These are phyloP conservation scores for Hirundo rustica DNA, from an alignment of 2,797 vertebrate genomes.

Conservation along the genomic window DNA sequence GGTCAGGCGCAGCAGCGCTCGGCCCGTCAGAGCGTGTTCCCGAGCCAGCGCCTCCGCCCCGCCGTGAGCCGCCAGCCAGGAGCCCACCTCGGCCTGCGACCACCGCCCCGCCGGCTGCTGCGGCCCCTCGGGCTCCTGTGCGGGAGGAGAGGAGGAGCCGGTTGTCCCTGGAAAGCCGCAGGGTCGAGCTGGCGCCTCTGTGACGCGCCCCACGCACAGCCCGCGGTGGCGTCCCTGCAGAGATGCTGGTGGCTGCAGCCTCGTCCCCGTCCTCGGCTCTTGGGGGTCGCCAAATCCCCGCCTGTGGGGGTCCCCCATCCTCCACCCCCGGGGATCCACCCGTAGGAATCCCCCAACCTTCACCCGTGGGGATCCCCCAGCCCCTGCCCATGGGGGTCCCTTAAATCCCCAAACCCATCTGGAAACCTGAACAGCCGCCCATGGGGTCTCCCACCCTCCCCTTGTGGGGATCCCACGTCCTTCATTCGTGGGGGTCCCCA, in stretches of 20 bases:
- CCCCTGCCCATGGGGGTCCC: neutral
- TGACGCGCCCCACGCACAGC: rapidly evolving
- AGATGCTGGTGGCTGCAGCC: neutral
- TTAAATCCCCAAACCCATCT: neutral
- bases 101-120: neutral
- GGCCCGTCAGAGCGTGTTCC: neutral
- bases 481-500: neutral
- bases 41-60: neutral
- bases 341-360: neutral
- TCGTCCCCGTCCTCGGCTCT: neutral
- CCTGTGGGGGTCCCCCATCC: no score
- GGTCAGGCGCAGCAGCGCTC: neutral
- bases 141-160: neutral
- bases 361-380: neutral
- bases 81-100: neutral
- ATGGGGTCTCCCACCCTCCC: neutral
- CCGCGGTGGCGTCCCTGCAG: rapidly evolving
- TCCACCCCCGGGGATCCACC: neutral
- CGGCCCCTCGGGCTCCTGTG: neutral
- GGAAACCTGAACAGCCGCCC: neutral
- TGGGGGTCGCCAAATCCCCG: neutral
- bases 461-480: neutral
- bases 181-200: neutral
- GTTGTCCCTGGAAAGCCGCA: rapidly evolving
- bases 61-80: neutral